These are phyloP conservation scores for Sisor rabdophorus DNA, from an alignment of 2,113 vertebrate genomes.

Conservation along the genomic window DNA sequence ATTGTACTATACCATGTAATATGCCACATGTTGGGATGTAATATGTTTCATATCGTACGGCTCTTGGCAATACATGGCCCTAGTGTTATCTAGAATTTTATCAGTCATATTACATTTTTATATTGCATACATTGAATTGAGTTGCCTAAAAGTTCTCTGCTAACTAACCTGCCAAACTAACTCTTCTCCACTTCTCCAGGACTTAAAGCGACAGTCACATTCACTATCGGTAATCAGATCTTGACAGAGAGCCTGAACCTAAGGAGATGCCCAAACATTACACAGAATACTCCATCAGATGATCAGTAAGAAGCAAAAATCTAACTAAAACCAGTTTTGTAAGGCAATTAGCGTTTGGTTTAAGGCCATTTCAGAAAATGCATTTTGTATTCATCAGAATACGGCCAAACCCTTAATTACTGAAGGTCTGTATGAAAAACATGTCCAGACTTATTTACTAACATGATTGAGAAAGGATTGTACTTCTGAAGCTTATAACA, in stretches of 20 bases:
- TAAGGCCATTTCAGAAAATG: background rate
- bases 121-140: background rate
- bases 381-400: background rate
- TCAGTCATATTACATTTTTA: background rate
- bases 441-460: background rate
- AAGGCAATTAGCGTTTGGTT: background rate
- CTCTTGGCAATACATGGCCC: too few species aligned
- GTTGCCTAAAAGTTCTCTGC: background rate
- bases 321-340: background rate
- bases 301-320: constrained; percentile 46
- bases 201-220: constrained; percentile 31
- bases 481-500: background rate
- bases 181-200: constrained; percentile 25
- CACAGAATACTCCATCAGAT: constrained; percentile 17
- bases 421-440: background rate
- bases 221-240: constrained; percentile 29
- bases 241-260: constrained; percentile 39
- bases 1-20: too few species aligned
- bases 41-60: too few species aligned
- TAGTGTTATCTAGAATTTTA: too few species aligned
- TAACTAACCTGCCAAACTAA: too few species aligned
- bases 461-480: background rate
- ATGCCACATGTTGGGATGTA: too few species aligned
- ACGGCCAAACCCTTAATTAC: background rate
- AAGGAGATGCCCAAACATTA: constrained; percentile 52